Evolutionary conservation across 2,113 vertebrate genomes (phyloP), one percentile per base, ranked within the genome.

Genomic region (Lophochroa leadbeateri): DNA sequence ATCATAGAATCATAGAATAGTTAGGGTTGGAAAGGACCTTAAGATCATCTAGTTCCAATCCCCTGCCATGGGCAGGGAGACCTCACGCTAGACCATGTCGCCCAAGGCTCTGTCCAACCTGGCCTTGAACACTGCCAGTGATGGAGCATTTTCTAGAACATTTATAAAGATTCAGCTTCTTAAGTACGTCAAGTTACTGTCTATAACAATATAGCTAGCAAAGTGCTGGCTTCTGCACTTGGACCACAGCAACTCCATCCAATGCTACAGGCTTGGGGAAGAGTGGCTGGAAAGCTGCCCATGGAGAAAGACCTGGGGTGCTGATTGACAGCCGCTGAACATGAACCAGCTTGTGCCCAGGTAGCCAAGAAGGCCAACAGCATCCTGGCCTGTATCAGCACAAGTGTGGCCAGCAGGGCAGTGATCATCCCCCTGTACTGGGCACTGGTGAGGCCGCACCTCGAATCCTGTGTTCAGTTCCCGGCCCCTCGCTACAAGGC

Each of bases 161-260:
- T 71, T 31, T 90, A 64, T 41, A 53, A 89, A 69, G 37, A 44
- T 87, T 58, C 77, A 67, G 8, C 24, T 95, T 92, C 69, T 43
- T 81, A 85, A 71, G 27, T 79, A 70, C 43, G 70, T 69, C 47
- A 69, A 49, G 7, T 49, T 89, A 81, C 33, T 75, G 1, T 19
- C 68, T 53, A 14, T 58, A 24, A 15, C 33, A 35, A 35, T 58
- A 58, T 35, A 58, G 57, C 57, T 58, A 33, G 18, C 31, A 5
- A 20, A 35, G 23, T 20, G 8, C 23, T 4, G 7, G 15, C 8
- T 63, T 29, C 57, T 79, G 10, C 18, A 5, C 39, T 64, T 47
- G n/a, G 13, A 13, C 33, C 57, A 63, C 23, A 79, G 23, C 14
- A 44, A 52, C 74, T 23, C 33, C 33, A 18, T 5, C 33, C 33